These are phyloP conservation scores for Trididemnum miniatum DNA, from an alignment of 23 tunicate species.

Conservation along the genomic window DNA sequence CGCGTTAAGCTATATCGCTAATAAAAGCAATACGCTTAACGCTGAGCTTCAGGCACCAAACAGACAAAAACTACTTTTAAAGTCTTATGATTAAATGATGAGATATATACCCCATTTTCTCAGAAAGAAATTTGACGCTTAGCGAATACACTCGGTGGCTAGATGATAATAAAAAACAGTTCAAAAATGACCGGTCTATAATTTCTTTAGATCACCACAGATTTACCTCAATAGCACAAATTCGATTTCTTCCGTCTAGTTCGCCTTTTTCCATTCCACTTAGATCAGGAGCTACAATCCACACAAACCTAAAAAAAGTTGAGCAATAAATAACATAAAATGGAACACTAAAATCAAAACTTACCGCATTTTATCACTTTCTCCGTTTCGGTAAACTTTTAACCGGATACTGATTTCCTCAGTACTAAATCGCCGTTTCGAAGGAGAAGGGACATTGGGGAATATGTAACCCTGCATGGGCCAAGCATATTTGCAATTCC, in stretches of 20 bases:
- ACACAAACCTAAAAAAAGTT: constrained; percentile 53
- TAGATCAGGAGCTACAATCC: constrained; percentile 70
- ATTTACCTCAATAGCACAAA: neutral
- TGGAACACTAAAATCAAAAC: neutral
- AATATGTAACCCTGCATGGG: constrained; percentile 71
- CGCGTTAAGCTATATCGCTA: too few species aligned
- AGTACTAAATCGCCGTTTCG: neutral
- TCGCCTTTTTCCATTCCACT: constrained; percentile 31
- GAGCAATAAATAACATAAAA: neutral
- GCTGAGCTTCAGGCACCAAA: too few species aligned
- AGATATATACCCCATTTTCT: too few species aligned
- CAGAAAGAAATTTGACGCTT: too few species aligned
- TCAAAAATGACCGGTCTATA: too few species aligned
- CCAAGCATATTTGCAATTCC: constrained; percentile 81
- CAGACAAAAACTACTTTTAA: too few species aligned
- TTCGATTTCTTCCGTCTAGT: neutral
- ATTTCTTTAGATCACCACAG: too few species aligned
- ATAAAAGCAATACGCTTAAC: too few species aligned
- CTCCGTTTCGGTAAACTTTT: constrained; percentile 69
- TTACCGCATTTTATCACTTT: constrained; percentile 53
- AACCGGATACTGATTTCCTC: constrained; percentile 22
- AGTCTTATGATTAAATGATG: too few species aligned
- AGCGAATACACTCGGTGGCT: too few species aligned
- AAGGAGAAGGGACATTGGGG: constrained; percentile 43
- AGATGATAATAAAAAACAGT: too few species aligned